Conservation (phyloP, 2,113 vertebrate species). For the Fulmarus glacialis region DNA sequence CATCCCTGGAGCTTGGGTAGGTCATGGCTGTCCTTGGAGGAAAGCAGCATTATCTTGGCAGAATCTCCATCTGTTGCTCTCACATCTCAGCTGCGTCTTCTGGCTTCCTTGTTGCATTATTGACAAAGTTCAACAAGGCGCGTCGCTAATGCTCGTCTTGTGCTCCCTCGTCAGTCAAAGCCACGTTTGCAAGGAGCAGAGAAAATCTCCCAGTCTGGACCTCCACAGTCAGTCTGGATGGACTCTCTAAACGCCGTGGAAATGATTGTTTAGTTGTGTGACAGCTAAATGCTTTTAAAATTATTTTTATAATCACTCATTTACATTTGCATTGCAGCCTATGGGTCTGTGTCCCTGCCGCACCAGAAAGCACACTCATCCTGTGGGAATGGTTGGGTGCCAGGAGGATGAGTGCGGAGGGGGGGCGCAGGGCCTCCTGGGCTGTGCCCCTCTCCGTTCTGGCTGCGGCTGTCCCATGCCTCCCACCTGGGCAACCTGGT, state of each 20-base stretch:
- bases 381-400: neutral
- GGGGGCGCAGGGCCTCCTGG: accelerated
- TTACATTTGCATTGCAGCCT: neutral
- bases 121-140: neutral
- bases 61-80: neutral
- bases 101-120: neutral
- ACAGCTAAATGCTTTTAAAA: neutral
- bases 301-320: neutral
- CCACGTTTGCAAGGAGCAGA: neutral
- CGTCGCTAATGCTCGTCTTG: accelerated
- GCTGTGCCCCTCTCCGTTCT: neutral
- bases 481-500: neutral
- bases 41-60: neutral
- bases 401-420: neutral
- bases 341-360: neutral
- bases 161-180: neutral
- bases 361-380: neutral
- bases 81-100: neutral
- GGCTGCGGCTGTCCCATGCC: neutral
- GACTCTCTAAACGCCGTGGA: neutral
- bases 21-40: neutral
- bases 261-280: neutral
- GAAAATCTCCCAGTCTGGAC: neutral
- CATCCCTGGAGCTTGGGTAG: neutral
- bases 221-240: neutral